A percentile compares a stretch with the other conserved stretches of the same genome.
phyloP scores from a whole-genome alignment of 2,888 invertebrate genomes.

The Hyalella azteca region DNA sequence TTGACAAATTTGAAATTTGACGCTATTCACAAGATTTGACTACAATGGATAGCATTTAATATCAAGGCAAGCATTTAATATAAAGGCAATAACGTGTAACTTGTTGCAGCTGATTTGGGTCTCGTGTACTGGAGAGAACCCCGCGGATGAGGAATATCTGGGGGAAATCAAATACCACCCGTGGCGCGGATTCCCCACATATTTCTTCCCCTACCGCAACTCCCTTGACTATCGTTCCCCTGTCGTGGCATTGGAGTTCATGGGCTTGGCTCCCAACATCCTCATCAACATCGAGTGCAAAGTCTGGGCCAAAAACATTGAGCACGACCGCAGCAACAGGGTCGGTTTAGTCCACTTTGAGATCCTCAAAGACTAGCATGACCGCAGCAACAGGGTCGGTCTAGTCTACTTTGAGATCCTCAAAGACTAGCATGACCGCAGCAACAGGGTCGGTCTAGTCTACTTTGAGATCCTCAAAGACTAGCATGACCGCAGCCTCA shows the following conservation, averaged over 20 bases:
- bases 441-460: too few relatives aligned
- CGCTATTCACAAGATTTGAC: too few relatives aligned
- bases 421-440: slow-evolving; percentile 75
- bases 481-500: too few relatives aligned
- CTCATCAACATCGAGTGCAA: slow-evolving; percentile 92
- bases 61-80: too few relatives aligned
- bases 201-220: slow-evolving; percentile 86
- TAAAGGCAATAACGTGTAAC: too few relatives aligned
- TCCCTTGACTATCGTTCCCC: slow-evolving; percentile 86
- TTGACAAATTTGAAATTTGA: too few relatives aligned
- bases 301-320: slow-evolving; percentile 89
- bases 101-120: slow-evolving; percentile 80
- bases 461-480: too few relatives aligned
- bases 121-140: slow-evolving; percentile 92
- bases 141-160: slow-evolving; percentile 90
- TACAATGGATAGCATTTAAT: too few relatives aligned
- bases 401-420: too few relatives aligned
- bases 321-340: slow-evolving; percentile 84
- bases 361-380: slow-evolving; percentile 90
- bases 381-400: too few relatives aligned
- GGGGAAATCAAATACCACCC: slow-evolving; percentile 81
- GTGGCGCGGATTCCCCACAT: slow-evolving; percentile 77
- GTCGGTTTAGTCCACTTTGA: slow-evolving; percentile 94
- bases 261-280: slow-evolving; percentile 73
- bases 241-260: slow-evolving; percentile 85